Evolutionary conservation across 2,113 vertebrate genomes (phyloP), one percentile per base, ranked within the genome.

Genomic region (Rhinichthys klamathensis): DNA sequence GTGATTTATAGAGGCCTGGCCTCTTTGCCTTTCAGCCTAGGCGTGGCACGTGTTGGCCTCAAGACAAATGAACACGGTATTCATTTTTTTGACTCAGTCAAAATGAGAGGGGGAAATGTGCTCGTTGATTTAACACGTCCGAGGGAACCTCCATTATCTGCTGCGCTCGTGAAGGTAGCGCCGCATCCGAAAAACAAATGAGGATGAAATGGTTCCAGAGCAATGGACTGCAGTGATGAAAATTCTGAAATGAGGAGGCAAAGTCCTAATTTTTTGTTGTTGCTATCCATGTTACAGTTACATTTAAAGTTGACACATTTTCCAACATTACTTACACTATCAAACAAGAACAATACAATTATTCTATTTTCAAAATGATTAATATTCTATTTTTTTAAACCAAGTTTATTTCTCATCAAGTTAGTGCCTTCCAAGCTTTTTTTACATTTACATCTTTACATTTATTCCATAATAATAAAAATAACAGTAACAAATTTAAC

Each of bases 1-100:
- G 89, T 92, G 91, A 92, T 94, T 93, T 91, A 92, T 91, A 90
- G 88, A 84, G 85, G 80, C 58, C 79, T 84, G 77, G 44, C 35
- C 16, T 86, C 69, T 76, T 85, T 65, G 78, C 82, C 72, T 87
- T 87, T 82, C 85, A 80, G 83, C 25, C 35, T 74, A 80, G 83
- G 85, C 18, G 12, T 72, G 58, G 80, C 70, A 69, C 44, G 2
- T 58, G 60, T 83, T 86, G 74, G 74, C 85, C 65, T 13, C 18
- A 12, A 83, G 85, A 87, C 85, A 85, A 82, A 89, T 85, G 65
- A 85, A 82, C 56, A 35, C 12, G 2, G 12, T 61, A 70, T 82
- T 69, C 54, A 81, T 82, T 85, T 85, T 84, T 82, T 84, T 41
- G 8, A 85, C 82, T 85, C 44, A 10, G 27, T 77, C 63, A 83